Base-by-base conservation (phyloP, 23 tunicate genomes). In the Pegea sp. region DNA sequence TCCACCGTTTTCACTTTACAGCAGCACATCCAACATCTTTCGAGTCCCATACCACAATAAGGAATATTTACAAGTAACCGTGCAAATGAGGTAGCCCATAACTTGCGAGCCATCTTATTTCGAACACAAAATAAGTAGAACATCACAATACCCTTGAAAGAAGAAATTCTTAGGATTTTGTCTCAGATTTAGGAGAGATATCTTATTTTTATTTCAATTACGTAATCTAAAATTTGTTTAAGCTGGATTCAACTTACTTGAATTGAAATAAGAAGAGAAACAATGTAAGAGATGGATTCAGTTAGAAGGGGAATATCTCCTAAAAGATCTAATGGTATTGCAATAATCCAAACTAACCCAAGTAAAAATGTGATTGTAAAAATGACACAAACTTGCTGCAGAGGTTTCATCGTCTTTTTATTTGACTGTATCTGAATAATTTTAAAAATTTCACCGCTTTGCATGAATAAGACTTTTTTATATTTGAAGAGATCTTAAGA, bases 41-140 rank as follows among this genome's bases (percentile, higher is more conserved):
- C n/a, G n/a, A n/a, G n/a, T n/a, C n/a, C n/a, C n/a, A n/a, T n/a
- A n/a, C n/a, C n/a, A n/a, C n/a, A n/a, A n/a, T n/a, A n/a, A n/a
- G n/a, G n/a, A n/a, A n/a, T n/a, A n/a, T n/a, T n/a, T n/a, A n/a
- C n/a, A n/a, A n/a, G n/a, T n/a, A n/a, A n/a, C n/a, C n/a, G n/a
- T n/a, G n/a, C n/a, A n/a, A n/a, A n/a, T 38, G 46, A 8, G 46
- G 11, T 38, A 38, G 46, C 46, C 68, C 68, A 63, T 1, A 65
- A 23, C 7, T 54, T 38, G 13, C 70, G 29, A 0, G 70, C 44
- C n/a, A 27, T n/a, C 21, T 26, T 13, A 22, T 65, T 65, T 18
- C 70, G 70, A 5, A 55, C 49, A 29, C 70, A 65, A 33, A 65
- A 65, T 49, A 65, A 34, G 23, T 18, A 65, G 61, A 65, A 65